Evolutionary conservation across 2,797 vertebrate species (phyloP), one percentile per base, ranked within the genome.

Genomic region (Chaetophractus vellerosus): DNA sequence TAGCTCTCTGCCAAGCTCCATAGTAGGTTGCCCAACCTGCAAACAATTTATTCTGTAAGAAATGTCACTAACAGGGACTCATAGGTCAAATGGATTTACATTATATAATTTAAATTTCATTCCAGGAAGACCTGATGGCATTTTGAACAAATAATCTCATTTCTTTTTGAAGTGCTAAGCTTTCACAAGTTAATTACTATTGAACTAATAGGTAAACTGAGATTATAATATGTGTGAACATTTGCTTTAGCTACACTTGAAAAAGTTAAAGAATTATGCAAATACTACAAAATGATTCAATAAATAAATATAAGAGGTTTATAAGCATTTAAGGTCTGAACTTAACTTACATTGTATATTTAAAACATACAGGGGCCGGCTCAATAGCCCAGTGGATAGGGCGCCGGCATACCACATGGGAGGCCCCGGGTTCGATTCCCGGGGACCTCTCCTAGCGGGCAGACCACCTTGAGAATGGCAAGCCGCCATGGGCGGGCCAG

Each of bases 101-200:
- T 98, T 98, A 98, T 97, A 96, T 98, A 98, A 98, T 98, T 98
- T 98, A 99, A 45, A 99, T 99, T 98, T 98, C 98, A 99, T 97
- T 98, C 96, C 95, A 96, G 96, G 98, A 96, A 97, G 98, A 97
- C 98, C 97, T 97, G 94, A 97, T 98, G 98, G 98, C 98, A 99
- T 98, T 99, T 98, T 98, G 98, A 98, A 99, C 98, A 98, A 98
- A 98, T 97, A 98, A 98, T 98, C 97, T 98, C 97, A 98, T 98
- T 98, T 98, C 98, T 98, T 98, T 98, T 96, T 97, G 96, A 98
- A 97, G 96, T 95, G 96, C 95, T 96, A 96, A 97, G 96, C 97
- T 97, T 97, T 97, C 97, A 96, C 97, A 98, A 98, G 97, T 98
- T 98, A 98, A 98, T 98, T 97, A 98, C 96, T 96, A 92, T 81